phyloP scores from a whole-genome alignment of 2,797 vertebrate species.

The Tamandua tetradactyla region DNA sequence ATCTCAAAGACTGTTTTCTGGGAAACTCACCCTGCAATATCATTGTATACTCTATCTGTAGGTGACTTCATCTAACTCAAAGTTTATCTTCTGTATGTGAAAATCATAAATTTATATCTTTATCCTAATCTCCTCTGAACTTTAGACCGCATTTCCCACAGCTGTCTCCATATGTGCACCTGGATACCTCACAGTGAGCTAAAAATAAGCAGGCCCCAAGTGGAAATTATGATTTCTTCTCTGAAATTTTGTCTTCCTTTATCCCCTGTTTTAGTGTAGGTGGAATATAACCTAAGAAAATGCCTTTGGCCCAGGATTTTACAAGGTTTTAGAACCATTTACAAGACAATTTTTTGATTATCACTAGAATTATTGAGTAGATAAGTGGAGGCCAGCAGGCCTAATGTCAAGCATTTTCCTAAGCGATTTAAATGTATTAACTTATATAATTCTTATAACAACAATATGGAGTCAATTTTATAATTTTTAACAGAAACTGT shows the following conservation, averaged over 20 bases:
- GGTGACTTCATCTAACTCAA: no score
- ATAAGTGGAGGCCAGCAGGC: not conserved
- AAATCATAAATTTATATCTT: slow-evolving; percentile 11
- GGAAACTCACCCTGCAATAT: not conserved
- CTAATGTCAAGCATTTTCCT: not conserved
- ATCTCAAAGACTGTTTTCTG: not conserved
- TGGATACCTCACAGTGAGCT: not conserved
- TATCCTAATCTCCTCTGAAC: not conserved
- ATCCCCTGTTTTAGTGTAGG: not conserved
- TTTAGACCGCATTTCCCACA: not conserved
- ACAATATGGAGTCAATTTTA: not conserved
- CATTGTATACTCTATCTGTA: not conserved
- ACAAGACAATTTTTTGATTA: not conserved
- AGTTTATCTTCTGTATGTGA: not conserved
- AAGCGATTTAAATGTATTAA: not conserved
- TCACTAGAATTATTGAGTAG: not conserved
- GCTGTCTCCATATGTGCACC: not conserved
- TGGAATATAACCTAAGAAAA: not conserved
- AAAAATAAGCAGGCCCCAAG: slow-evolving; percentile 16
- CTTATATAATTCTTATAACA: not conserved
- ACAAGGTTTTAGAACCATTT: not conserved
- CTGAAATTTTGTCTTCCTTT: not conserved
- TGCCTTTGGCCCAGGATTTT: not conserved
- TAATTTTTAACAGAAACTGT: not conserved
- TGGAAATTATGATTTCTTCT: not conserved